Base-by-base conservation (phyloP, 2,888 invertebrate genomes). In the Melanostoma mellinum region DNA sequence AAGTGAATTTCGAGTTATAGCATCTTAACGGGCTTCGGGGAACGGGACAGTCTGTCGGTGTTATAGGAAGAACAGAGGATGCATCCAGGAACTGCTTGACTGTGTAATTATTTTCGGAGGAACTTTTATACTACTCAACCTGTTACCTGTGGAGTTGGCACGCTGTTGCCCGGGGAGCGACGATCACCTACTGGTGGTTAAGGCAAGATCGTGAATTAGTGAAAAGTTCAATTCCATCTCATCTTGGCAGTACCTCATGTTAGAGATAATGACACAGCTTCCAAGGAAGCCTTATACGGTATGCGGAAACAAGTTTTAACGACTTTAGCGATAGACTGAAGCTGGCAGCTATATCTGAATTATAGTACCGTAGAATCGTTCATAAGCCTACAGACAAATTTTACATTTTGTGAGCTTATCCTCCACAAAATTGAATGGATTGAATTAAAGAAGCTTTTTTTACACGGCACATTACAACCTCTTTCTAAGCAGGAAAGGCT, bases 61-160 rank as follows among this genome's bases (percentile, higher is more conserved):
- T 77, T 77, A 77, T 67, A 67, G 68, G 73, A 79, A 79, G 74
- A 84, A 84, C 78, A 71, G 71, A 75, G 55, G 55, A 75, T 75
- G 56, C 65, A 50, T 79, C 79, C 84, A 84, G 79, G 79, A 84
- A 84, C 84, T 79, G 65, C 58, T 71, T 79, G 50, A 61, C 84
- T 79, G 56, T 84, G 78, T 78, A 78, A 84, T 84, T 84, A 84
- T 84, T 84, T 84, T 79, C 63, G 63, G 74, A 74, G 73, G 55
- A 75, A 75, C 60, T 71, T 84, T 71, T 60, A 32, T 58, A 50
- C 63, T 46, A 40, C 48, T 52, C 77, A 84, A 79, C 84, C 84
- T 84, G 79, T 84, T 84, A 74, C 68, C 44, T 32, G 52, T 52
- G 74, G 74, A 40, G 55, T 65, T 58, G 56, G 52, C 6, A 35